A percentile compares a stretch with the other conserved stretches of the same genome.
Conservation (phyloP, 2,797 vertebrate species). For the Alcedo atthis region DNA sequence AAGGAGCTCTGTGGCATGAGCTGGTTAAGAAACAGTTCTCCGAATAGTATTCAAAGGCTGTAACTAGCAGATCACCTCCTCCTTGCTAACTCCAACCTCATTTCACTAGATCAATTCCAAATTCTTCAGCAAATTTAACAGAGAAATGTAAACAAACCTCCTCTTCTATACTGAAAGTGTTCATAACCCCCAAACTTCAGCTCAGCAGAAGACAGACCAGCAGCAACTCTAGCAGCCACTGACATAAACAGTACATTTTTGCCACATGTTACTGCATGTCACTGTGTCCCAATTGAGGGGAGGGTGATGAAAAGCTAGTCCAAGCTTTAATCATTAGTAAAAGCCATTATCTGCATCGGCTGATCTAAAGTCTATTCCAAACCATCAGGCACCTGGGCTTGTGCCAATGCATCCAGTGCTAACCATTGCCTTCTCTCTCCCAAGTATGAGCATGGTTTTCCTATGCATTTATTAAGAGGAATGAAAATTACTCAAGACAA, state of each 20-base stretch:
- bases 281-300: conserved; percentile 21
- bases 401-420: not conserved
- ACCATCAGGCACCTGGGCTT: conserved; percentile 4
- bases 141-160: not conserved
- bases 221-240: not conserved
- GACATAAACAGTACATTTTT: not conserved
- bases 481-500: conserved; percentile 13
- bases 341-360: conserved; percentile 53
- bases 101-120: not conserved
- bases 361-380: conserved; percentile 26
- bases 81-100: not conserved
- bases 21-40: not conserved
- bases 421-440: not conserved
- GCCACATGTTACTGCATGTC: conserved; percentile 32
- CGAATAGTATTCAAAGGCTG: not conserved
- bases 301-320: conserved; percentile 2
- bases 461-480: not conserved
- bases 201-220: not conserved
- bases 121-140: not conserved
- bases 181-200: not conserved
- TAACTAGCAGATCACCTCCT: not conserved
- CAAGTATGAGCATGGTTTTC: not conserved
- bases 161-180: not conserved
- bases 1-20: not conserved
- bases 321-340: conserved; percentile 59